Evolutionary conservation across 2,888 invertebrate genomes (phyloP).

Genomic region (Agonopterix subpropinquella): DNA sequence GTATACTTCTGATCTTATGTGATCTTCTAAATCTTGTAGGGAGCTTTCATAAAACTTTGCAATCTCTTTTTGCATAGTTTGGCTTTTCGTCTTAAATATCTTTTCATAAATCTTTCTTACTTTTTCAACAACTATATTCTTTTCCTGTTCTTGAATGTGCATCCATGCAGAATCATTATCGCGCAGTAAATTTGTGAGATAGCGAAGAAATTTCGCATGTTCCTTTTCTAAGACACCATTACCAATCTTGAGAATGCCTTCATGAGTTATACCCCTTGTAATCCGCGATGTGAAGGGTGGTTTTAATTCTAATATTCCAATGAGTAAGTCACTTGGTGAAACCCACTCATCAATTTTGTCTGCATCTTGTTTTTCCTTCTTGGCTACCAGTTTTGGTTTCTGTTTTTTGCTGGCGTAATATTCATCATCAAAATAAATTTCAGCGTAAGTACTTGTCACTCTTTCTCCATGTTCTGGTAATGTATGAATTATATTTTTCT

Average conservation of each 20-base stretch:
- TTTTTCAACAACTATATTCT: slow-evolving; percentile 31
- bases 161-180: slow-evolving; percentile 57
- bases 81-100: slow-evolving; percentile 45
- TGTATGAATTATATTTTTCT: slow-evolving; percentile 29
- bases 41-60: slow-evolving; percentile 45
- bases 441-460: slow-evolving; percentile 52
- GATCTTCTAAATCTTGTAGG: slow-evolving; percentile 50
- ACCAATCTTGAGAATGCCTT: slow-evolving; percentile 58
- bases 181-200: slow-evolving; percentile 28
- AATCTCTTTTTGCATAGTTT: slow-evolving; percentile 46
- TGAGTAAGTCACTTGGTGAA: slow-evolving; percentile 61
- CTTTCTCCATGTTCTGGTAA: slow-evolving; percentile 27
- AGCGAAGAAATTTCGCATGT: slow-evolving; percentile 30
- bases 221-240: slow-evolving; percentile 41
- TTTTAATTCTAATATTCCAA: slow-evolving; percentile 45
- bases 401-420: slow-evolving; percentile 24
- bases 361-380: not conserved
- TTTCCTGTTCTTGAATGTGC: slow-evolving; percentile 44
- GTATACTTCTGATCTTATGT: slow-evolving; percentile 43
- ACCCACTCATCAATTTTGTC: slow-evolving; percentile 34
- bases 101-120: slow-evolving; percentile 38
- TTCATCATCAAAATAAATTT: slow-evolving; percentile 46
- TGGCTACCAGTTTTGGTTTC: slow-evolving; percentile 6
- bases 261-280: slow-evolving; percentile 53
- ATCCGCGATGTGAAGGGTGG: slow-evolving; percentile 67